phyloP scores from a whole-genome alignment of 2,888 invertebrate species.

The Cecidostiba fungosa region DNA sequence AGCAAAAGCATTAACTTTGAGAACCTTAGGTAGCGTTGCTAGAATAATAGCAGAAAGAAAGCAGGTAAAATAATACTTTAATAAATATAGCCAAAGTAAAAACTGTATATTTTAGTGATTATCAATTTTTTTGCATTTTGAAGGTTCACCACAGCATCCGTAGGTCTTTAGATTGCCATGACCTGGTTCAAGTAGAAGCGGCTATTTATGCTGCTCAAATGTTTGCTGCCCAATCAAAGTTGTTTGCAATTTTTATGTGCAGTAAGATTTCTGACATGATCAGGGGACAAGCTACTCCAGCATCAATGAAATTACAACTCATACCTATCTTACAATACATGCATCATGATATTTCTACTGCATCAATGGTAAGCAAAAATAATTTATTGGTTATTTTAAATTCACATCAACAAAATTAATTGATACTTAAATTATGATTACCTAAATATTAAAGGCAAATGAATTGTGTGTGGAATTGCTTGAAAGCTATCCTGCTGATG shows the following conservation, averaged over 20 bases:
- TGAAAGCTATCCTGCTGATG: slow-evolving; percentile 89
- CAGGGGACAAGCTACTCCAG: slow-evolving; percentile 94
- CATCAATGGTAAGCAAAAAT: slow-evolving; percentile 84
- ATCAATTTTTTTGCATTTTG: slow-evolving; percentile 40
- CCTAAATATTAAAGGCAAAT: slow-evolving; percentile 83
- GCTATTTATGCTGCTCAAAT: slow-evolving; percentile 97
- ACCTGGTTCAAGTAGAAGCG: slow-evolving; percentile 97
- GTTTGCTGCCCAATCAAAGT: slow-evolving; percentile 96
- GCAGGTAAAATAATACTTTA: slow-evolving; percentile 80
- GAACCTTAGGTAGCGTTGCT: slow-evolving; percentile 95
- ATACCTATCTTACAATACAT: slow-evolving; percentile 96
- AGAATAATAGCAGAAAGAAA: slow-evolving; percentile 96
- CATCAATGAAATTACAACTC: slow-evolving; percentile 93
- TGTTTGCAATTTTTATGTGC: slow-evolving; percentile 98
- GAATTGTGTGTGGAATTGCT: slow-evolving; percentile 88
- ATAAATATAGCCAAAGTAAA: background rate
- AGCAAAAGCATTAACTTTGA: slow-evolving; percentile 93
- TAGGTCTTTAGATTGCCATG: slow-evolving; percentile 95
- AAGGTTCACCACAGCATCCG: slow-evolving; percentile 95
- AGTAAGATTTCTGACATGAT: slow-evolving; percentile 98
- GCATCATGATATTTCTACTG: slow-evolving; percentile 91
- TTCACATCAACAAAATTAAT: slow-evolving; percentile 28
- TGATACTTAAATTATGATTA: background rate
- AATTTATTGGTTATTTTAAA: slow-evolving; percentile 14
- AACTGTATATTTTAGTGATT: slow-evolving; percentile 7